Base-by-base conservation (phyloP, 2,113 vertebrate genomes). In the Synchiropus splendidus region DNA sequence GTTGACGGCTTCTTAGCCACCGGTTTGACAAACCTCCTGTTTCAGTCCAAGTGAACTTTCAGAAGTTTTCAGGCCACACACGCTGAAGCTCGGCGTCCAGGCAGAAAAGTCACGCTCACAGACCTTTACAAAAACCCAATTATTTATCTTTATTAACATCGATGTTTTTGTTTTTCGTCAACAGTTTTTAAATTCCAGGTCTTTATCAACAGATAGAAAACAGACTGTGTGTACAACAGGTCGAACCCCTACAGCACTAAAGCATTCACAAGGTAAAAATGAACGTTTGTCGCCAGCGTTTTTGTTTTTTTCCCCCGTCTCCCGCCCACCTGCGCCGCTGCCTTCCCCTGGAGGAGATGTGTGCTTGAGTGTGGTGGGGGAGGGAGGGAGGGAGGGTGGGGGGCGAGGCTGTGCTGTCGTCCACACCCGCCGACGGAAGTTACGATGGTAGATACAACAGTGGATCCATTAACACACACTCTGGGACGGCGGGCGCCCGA, bases 101-200 rank as follows among this genome's bases (percentile, higher is more conserved):
- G 34, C 2, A 14, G 21, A 27, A 27, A 27, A 27, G 6, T 27
- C 21, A 4, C 21, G 8, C 21, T 27, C 21, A 43, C 54, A 58
- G 53, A 48, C 70, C 86, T 90, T 75, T 97, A 93, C 86, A 79
- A 90, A 94, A 96, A 92, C 89, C 88, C 77, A 89, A 92, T 95
- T 93, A 92, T 92, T 92, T 88, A 93, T 93, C 92, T 97, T 97
- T 97, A 97, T 95, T 95, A 91, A 90, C 91, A 93, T 93, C 86
- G 87, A 96, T 84, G 89, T 70, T 81, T 81, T 62, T 77, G 68
- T 58, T 49, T 74, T 68, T 73, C 69, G 67, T 70, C 61, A 69
- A 75, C 77, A 83, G 62, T 67, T 80, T 75, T 80, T 75, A 69
- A 83, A 89, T 83, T 82, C 72, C 74, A 75, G 76, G 72, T 87